Base-by-base conservation (phyloP, 2,797 vertebrate species). In the Trichosurus vulpecula region DNA sequence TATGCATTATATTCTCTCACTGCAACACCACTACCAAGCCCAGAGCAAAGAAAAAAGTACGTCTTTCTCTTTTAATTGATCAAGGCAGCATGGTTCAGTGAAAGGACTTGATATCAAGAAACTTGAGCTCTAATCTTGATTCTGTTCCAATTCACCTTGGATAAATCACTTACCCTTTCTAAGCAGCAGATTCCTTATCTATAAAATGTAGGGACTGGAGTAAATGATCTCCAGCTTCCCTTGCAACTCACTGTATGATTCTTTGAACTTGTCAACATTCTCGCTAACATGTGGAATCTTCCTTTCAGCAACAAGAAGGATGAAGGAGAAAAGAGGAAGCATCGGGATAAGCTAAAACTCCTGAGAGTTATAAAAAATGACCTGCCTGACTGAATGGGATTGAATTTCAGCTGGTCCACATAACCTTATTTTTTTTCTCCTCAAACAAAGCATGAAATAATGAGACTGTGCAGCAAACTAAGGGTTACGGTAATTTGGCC, bases 281-380 rank as follows among this genome's bases (percentile, higher is more conserved):
- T 74, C 74, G 92, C 57, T 87, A 87, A 61, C 6, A n/a, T 56
- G 89, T 41, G 81, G 94, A 94, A 91, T 81, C 6, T 94, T 90
- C 29, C 94, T 54, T 29, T 52, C 9, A 47, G 16, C 58, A 35
- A 81, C 52, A 3, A 47, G 58, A 91, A 90, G 41, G 52, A 54
- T 22, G 66, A 92, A 54, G 47, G 58, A 35, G 55, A 92, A 93
- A 94, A 30, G 13, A n/a, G 1, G 90, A 57, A 91, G 52, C 94
- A 61, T 51, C 22, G 54, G 51, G 96, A 29, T 41, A 74, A 27
- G 12, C 22, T 94, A 91, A 93, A 93, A 91, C 30, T 6, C 14
- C 27, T 92, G 35, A 54, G 81, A 92, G 90, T n/a, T 91, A 54
- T 93, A 96, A 95, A 94, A 93, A 61, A 52, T 25, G 51, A 89